These are phyloP conservation scores for Enhydra lutris DNA, from an alignment of 2,113 vertebrate genomes.

Conservation along the genomic window DNA sequence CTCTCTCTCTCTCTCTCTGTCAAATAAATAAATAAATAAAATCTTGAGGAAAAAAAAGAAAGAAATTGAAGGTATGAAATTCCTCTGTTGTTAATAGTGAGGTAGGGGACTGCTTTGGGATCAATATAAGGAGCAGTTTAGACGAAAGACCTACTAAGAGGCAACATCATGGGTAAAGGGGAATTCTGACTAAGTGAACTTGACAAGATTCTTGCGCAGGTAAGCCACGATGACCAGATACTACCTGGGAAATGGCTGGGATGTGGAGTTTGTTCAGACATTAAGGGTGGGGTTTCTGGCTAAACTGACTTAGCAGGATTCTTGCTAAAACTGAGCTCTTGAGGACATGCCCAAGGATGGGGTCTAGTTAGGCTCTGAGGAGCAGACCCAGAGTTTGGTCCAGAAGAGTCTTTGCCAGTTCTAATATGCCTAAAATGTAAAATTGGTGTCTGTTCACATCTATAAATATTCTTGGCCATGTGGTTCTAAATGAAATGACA, in stretches of 20 bases:
- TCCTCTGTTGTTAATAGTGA: not conserved
- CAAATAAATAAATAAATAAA: not conserved
- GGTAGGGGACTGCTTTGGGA: not conserved
- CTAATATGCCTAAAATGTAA: not conserved
- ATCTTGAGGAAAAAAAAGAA: not conserved
- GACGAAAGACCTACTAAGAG: not conserved
- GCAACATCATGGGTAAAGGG: not conserved
- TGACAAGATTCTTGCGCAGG: not conserved
- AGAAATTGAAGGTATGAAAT: not conserved
- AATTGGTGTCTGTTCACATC: not conserved
- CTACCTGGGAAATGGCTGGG: not conserved
- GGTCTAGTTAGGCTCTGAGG: not conserved
- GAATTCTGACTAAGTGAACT: not conserved
- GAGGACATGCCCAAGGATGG: not conserved
- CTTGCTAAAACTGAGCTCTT: not conserved
- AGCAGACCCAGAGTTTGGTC: not conserved
- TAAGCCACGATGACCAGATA: not conserved
- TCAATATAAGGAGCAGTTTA: not conserved
- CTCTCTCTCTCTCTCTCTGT: too few relatives aligned
- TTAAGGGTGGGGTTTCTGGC: not conserved
- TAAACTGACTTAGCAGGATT: not conserved
- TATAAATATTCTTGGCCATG: not conserved
- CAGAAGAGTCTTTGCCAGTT: not conserved
- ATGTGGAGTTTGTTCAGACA: not conserved
- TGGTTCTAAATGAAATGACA: not conserved